A percentile compares a stretch with the other conserved stretches of the same genome.
These are phyloP conservation scores for Drosophila gunungcola DNA, from an alignment of 1,140 invertebrate species.

Conservation along the genomic window DNA sequence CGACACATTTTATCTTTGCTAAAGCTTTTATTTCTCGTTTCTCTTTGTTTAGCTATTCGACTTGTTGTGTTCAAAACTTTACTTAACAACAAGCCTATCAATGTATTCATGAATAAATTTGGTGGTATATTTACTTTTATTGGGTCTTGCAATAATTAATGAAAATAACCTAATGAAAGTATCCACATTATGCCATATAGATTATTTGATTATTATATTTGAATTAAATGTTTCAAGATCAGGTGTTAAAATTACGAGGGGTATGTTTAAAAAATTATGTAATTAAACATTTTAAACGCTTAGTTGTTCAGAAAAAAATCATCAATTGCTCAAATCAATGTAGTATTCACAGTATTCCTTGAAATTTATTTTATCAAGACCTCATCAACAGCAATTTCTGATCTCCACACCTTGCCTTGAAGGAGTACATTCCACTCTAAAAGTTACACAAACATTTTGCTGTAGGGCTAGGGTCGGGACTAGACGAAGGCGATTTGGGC, in stretches of 20 bases:
- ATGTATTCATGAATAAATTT: slow-evolving; percentile 8
- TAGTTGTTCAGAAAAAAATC: too few species aligned
- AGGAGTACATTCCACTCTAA: slow-evolving; percentile 32
- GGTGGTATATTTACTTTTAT: neutral
- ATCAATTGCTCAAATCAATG: too few species aligned
- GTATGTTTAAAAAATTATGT: too few species aligned
- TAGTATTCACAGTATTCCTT: neutral
- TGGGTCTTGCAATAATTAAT: neutral
- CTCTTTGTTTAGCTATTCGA: neutral
- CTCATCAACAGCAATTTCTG: neutral
- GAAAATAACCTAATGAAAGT: too few species aligned
- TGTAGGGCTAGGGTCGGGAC: slow-evolving; percentile 5
- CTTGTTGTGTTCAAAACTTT: neutral
- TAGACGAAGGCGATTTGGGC: slow-evolving; percentile 5
- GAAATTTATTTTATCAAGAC: neutral
- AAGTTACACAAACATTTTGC: slow-evolving; percentile 24
- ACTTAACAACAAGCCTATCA: neutral
- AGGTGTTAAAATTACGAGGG: too few species aligned
- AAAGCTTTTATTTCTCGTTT: neutral
- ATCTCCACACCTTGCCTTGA: slow-evolving; percentile 12
- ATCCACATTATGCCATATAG: too few species aligned
- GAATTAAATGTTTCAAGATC: too few species aligned
- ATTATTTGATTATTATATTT: too few species aligned
- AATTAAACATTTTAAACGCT: too few species aligned
- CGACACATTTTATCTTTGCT: too few species aligned